Base-by-base conservation (phyloP, 2,113 vertebrate genomes). In the Hippoglossus stenolepis region DNA sequence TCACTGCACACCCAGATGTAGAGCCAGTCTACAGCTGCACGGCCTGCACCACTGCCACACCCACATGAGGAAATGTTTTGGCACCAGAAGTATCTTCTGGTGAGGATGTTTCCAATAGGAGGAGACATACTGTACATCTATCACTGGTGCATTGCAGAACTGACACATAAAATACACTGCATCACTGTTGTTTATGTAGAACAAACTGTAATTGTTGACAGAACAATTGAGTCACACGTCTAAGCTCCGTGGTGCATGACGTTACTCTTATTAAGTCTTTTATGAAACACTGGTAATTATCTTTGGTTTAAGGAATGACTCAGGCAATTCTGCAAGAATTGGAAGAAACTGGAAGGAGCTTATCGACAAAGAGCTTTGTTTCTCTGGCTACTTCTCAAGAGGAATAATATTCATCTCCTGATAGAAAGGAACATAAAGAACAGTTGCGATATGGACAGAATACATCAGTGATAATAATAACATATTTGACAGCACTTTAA, bases 31-130 rank as follows among this genome's bases (percentile, higher is more conserved):
- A 18, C 47, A 51, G 5, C 47, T 64, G 73, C 47, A 59, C 40
- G 56, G 54, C 11, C 60, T 61, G 77, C 54, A 40, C 24, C 5
- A 43, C 28, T 8, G 75, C 85, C 81, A 66, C 79, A 83, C 89
- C 87, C 80, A 56, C 73, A 79, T 53, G 54, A 86, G 70, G 65
- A 86, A 61, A 90, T 75, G 65, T 73, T 77, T 75, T 82, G 77
- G 63, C 56, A 47, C 13, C 15, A 43, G 35, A 70, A 66, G 18
- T 61, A 58, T 69, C 38, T 65, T 65, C 62, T 82, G 53, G 72
- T 61, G 15, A 31, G 6, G 26, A 65, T 12, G 14, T 56, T 43
- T 65, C 76, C 23, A 43, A 21, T 61, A 31, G 3, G 26, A 56
- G 21, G n/a, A 14, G 28, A 69, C n/a, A 57, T 18, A 51, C 18